A percentile compares a stretch with the other conserved stretches of the same genome.
phyloP scores from a whole-genome alignment of 2,888 invertebrate species.

The Eurois occulta region DNA sequence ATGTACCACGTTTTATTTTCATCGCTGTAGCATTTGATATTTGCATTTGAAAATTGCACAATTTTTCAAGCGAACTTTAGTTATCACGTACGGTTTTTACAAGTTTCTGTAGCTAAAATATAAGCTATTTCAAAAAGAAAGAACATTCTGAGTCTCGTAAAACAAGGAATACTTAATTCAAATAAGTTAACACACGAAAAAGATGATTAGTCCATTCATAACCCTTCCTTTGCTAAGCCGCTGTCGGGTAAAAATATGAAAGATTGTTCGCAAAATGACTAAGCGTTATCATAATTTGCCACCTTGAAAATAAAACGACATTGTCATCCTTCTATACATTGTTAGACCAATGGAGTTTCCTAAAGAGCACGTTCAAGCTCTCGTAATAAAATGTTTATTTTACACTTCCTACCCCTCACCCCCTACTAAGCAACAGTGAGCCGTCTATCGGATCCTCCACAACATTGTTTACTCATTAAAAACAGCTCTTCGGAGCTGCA shows the following conservation, averaged over 20 bases:
- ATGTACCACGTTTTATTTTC: conserved; percentile 10
- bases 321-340: conserved; percentile 11
- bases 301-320: not conserved
- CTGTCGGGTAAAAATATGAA: not conserved
- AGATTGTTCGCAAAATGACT: not conserved
- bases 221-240: not conserved
- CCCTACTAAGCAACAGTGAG: conserved; percentile 7
- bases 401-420: not conserved
- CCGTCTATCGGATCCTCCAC: not conserved
- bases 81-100: not conserved
- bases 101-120: not conserved
- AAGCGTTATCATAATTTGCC: not conserved
- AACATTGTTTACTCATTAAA: conserved; percentile 35
- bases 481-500: conserved; percentile 25
- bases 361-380: not conserved
- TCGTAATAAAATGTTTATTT: conserved; percentile 29
- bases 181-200: not conserved
- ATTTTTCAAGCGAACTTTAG: not conserved
- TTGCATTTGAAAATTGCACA: conserved; percentile 51
- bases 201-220: not conserved
- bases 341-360: not conserved
- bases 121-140: not conserved
- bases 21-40: conserved; percentile 12
- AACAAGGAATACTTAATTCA: not conserved
- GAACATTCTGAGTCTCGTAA: not conserved